phyloP scores from a whole-genome alignment of 1,140 invertebrate genomes.

The Listronotus bonariensis region DNA sequence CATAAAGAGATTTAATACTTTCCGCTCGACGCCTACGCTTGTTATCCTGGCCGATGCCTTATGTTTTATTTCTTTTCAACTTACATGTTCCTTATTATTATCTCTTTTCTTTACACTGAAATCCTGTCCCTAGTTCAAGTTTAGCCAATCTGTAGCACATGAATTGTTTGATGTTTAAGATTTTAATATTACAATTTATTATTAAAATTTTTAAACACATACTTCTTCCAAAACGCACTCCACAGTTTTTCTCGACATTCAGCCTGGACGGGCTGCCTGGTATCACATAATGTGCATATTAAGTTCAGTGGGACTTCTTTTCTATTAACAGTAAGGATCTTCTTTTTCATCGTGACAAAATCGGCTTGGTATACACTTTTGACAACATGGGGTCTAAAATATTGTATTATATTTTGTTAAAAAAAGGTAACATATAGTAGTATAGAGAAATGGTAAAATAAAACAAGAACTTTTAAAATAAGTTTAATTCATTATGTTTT shows the following conservation, averaged over 20 bases:
- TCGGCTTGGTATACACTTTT: constrained; percentile 82
- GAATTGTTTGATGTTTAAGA: neutral
- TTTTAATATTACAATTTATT: neutral
- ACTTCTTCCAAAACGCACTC: constrained; percentile 78
- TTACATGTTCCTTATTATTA: no score
- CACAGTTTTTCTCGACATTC: constrained; percentile 76
- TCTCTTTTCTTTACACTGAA: no score
- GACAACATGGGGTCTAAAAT: constrained; percentile 83
- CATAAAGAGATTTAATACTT: no score
- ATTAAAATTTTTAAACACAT: constrained; percentile 27
- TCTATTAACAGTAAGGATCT: constrained; percentile 76
- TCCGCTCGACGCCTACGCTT: no score
- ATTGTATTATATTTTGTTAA: constrained; percentile 1
- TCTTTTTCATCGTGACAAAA: constrained; percentile 90
- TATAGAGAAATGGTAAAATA: no score
- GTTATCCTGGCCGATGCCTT: no score
- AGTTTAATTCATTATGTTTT: no score
- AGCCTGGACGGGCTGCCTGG: constrained; percentile 77
- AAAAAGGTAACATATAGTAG: no score
- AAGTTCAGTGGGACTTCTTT: constrained; percentile 76
- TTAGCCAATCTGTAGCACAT: neutral
- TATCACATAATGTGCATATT: constrained; percentile 79
- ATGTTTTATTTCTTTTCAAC: no score
- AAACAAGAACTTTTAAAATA: no score
- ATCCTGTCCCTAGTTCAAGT: neutral